Evolutionary conservation across 2,888 invertebrate genomes (phyloP), one percentile per base, ranked within the genome.

Genomic region (Smittia sp.): DNA sequence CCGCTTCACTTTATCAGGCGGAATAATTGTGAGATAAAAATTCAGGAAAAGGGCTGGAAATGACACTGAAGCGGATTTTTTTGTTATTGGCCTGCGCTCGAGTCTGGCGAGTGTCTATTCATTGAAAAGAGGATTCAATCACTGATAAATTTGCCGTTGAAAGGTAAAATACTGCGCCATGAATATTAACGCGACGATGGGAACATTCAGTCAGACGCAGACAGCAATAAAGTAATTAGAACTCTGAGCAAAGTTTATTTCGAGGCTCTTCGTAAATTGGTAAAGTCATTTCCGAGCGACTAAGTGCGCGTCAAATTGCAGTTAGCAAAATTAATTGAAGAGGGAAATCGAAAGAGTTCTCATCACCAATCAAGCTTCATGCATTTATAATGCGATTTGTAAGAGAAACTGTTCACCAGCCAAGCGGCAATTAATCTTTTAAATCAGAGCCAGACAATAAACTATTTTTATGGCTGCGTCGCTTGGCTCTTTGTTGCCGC

Each of bases 381-480:
- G 66, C 66, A 66, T 66, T 65, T 24, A 65, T 65, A 65, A 65
- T 65, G 65, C 32, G 65, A 65, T 65, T 66, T 32, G 13, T 11
- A 63, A 63, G 20, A 18, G 18, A 58, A 18, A 58, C 2, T 65
- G 25, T 15, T 65, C 32, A 13, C 25, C 1, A 66, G 15, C 25
- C 6, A 63, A 63, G 20, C 25, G 63, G 66, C 66, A 66, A 66
- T 66, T 66, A 66, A 66, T 66, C 66, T 66, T 66, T 9, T 15
- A 65, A 65, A 65, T 65, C 65, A 65, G 32, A 65, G 11, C 18
- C 66, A 66, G 66, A 66, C 66, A 66, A 66, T 39, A 32, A 66
- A 39, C 66, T n/a, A 66, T 66, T 66, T 66, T 66, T 66, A 66
- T 39, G 15, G 39, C 39, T 27, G 11, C 63, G 63, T 58, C 27